Conservation (phyloP, 2,113 vertebrate species). For the Prunella himalayana region DNA sequence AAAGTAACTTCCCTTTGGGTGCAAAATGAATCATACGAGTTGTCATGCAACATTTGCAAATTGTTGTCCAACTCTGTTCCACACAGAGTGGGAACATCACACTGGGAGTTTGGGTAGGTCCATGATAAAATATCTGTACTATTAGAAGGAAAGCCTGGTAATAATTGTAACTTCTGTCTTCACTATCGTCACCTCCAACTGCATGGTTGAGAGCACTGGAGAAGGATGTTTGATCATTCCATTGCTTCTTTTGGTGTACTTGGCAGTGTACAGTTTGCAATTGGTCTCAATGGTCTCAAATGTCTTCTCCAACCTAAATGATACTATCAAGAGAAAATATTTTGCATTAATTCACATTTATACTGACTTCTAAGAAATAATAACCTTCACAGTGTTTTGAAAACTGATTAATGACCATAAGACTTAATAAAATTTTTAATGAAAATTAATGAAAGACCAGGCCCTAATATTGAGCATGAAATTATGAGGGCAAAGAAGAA, state of each 20-base stretch:
- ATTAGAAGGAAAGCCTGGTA: background rate
- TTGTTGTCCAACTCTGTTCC: background rate
- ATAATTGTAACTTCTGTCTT: background rate
- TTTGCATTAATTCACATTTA: background rate
- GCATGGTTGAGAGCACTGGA: background rate
- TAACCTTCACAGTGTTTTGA: background rate
- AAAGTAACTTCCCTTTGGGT: background rate
- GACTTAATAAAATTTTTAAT: background rate
- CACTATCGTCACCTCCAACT: fast-evolving
- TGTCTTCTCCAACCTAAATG: background rate
- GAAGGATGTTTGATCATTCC: background rate
- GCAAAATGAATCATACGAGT: background rate
- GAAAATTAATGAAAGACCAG: background rate
- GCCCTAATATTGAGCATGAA: background rate
- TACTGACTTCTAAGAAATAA: background rate
- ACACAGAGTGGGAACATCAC: background rate
- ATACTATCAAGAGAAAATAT: background rate
- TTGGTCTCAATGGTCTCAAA: background rate
- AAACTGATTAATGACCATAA: background rate
- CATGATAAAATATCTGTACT: background rate
- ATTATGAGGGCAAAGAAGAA: background rate
- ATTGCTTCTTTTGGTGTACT: background rate
- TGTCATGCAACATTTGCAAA: fast-evolving
- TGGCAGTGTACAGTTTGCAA: background rate
- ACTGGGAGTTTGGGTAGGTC: background rate